These are phyloP conservation scores for Ageneiosus marmoratus DNA, from an alignment of 2,113 vertebrate species.

Conservation along the genomic window DNA sequence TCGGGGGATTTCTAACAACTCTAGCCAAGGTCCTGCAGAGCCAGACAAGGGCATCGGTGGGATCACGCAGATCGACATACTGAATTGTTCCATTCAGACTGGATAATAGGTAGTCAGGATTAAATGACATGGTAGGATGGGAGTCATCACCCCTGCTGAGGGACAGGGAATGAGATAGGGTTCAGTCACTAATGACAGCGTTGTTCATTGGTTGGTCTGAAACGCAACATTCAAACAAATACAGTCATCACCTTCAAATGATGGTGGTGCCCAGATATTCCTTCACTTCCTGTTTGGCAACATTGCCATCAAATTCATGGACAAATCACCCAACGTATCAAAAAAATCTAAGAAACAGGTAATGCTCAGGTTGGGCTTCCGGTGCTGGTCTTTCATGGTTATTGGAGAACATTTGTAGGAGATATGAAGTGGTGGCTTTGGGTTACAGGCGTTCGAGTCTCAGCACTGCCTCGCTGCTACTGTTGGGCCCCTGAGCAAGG, in stretches of 20 bases:
- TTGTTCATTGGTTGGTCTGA: no score
- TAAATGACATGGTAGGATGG: background rate
- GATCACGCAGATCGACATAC: background rate
- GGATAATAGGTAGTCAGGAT: background rate
- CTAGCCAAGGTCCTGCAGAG: background rate
- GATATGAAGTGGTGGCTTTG: no score
- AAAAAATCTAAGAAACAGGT: background rate
- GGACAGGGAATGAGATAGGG: no score
- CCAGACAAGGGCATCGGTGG: background rate
- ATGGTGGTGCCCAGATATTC: background rate
- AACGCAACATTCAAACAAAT: no score
- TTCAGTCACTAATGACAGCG: no score
- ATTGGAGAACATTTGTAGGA: background rate
- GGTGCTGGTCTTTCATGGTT: background rate
- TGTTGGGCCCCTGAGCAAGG: no score
- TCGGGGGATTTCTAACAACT: conserved; percentile 20
- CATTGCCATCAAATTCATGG: background rate
- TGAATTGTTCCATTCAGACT: background rate
- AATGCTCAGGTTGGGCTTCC: background rate
- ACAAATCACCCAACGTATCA: background rate
- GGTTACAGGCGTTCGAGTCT: no score
- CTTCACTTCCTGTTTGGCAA: background rate
- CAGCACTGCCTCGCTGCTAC: no score
- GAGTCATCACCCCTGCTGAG: background rate
- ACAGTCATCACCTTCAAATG: no score